Evolutionary conservation across 2,797 vertebrate genomes (phyloP).

Genomic region (Dendrocincla fuliginosa): DNA sequence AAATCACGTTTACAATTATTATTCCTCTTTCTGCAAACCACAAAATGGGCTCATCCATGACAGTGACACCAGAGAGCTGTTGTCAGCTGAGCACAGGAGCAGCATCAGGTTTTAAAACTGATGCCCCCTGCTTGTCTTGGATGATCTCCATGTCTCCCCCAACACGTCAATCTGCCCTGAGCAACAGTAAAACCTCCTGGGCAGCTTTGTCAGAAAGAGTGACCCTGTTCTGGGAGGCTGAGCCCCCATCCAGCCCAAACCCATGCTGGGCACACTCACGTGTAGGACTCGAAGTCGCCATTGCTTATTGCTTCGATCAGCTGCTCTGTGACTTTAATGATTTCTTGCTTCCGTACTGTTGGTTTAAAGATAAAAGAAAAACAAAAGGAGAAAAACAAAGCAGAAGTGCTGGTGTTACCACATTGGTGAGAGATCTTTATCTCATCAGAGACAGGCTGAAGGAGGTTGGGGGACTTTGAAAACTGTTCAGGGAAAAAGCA

Average conservation of each 20-base stretch:
- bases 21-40: not conserved
- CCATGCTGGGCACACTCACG: slow-evolving; percentile 79
- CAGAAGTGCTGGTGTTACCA: not conserved
- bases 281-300: slow-evolving; percentile 97
- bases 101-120: not conserved
- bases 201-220: not conserved
- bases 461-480: not conserved
- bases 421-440: accelerated
- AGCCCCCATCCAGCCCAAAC: not conserved
- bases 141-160: not conserved
- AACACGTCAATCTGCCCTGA: not conserved
- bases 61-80: not conserved
- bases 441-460: not conserved
- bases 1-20: not conserved
- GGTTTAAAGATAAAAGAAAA: slow-evolving; percentile 55
- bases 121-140: not conserved
- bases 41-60: not conserved
- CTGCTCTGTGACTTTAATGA: slow-evolving; percentile 95
- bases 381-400: slow-evolving; percentile 13
- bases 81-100: not conserved
- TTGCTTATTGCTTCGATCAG: slow-evolving; percentile 97
- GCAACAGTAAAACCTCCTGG: not conserved
- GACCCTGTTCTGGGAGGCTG: accelerated
- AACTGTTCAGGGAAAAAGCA: not conserved
- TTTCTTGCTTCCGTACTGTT: slow-evolving; percentile 93